Base-by-base conservation (phyloP, 2,113 vertebrate species). In the Chunga burmeisteri region DNA sequence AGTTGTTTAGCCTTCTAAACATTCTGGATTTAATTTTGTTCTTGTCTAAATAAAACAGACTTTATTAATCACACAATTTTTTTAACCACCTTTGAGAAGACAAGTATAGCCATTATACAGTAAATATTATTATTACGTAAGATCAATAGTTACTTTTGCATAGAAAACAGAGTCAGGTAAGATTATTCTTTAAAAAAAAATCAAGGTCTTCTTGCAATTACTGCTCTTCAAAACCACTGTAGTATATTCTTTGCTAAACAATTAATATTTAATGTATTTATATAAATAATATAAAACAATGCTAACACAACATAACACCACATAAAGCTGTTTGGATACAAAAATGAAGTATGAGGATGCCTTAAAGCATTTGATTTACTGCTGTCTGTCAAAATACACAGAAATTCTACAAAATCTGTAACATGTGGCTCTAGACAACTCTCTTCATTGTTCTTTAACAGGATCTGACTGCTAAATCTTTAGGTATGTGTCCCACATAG, bases 401-500 rank as follows among this genome's bases (percentile, higher is more conserved):
- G 1, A 32, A 81, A 81, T 32, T 68, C 26, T 18, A 19, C 30
- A 36, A 46, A 82, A 59, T 15, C n/a, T 49, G 10, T 23, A 36
- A n/a, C 8, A 50, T 0, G 1, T 40, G 21, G 44, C 40, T 79
- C 63, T 49, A 49, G 40, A 63, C 84, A 34, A 40, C 38, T n/a
- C 59, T 34, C 44, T 32, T 44, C 13, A 21, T 19, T 19, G 34
- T 19, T 84, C 16, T 44, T 46, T 6, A 32, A 25, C 13, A 74
- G 21, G 18, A 71, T 26, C 44, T 26, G 19, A 65, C 27, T 42
- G 44, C 59, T 66, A 17, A 74, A 59, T n/a, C 36, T 68, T 62
- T 4, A 62, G 36, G 2, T 18, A 11, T 3, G 9, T 9, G 19
- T 15, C 26, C 38, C 12, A 63, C 0, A 0, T 15, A 52, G 20